Percentiles rank a stretch among this genome's conserved stretches.
These are phyloP conservation scores for Pedionomus torquatus DNA, from an alignment of 2,113 vertebrate genomes.

Conservation along the genomic window DNA sequence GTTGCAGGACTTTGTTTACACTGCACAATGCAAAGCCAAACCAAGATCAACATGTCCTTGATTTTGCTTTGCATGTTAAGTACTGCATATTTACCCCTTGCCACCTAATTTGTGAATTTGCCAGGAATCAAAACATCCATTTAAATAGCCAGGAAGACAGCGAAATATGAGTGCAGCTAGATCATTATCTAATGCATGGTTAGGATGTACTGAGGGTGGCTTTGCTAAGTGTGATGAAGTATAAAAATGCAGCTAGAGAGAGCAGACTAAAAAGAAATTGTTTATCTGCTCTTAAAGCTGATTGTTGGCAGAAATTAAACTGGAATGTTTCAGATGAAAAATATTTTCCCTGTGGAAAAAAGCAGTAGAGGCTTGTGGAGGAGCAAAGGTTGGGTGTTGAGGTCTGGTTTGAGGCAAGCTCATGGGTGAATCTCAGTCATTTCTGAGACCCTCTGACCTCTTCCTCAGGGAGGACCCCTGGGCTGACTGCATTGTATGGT, in stretches of 20 bases:
- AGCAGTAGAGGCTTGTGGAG: too few species aligned
- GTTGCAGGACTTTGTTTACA: not conserved
- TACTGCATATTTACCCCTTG: slow-evolving; percentile 13
- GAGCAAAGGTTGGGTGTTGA: not conserved
- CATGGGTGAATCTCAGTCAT: not conserved
- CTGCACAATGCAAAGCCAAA: slow-evolving; percentile 20
- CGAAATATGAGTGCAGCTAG: not conserved
- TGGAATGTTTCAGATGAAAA: not conserved
- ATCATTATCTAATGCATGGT: not conserved
- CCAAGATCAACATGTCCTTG: slow-evolving; percentile 39
- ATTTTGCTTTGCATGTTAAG: slow-evolving; percentile 40
- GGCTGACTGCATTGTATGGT: not conserved
- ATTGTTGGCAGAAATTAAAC: not conserved
- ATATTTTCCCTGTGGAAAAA: not conserved
- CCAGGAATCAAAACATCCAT: slow-evolving; percentile 22
- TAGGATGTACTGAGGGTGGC: not conserved
- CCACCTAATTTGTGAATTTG: slow-evolving; percentile 50
- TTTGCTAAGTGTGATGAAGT: not conserved
- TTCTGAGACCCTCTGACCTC: not conserved
- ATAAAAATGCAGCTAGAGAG: not conserved
- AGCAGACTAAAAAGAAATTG: not conserved
- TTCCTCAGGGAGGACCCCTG: not conserved
- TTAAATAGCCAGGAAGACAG: slow-evolving; percentile 1
- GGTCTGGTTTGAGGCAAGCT: not conserved
- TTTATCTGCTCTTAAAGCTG: not conserved